Percentiles rank a stretch among this genome's conserved stretches.
phyloP scores from a whole-genome alignment of 1,140 invertebrate genomes.

The Phthorimaea operculella region DNA sequence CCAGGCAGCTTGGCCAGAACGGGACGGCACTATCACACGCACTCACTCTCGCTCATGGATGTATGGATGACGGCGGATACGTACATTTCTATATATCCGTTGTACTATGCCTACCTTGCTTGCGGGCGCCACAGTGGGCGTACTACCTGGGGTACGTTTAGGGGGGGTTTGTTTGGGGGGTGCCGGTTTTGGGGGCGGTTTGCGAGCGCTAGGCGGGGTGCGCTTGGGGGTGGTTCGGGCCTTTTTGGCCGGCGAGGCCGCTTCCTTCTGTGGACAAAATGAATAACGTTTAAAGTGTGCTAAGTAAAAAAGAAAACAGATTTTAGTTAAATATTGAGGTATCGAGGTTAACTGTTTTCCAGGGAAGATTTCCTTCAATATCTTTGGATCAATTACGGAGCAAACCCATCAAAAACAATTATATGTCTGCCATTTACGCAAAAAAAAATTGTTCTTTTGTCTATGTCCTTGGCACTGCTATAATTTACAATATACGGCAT shows the following conservation, averaged over 20 bases:
- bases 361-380: too few relatives aligned
- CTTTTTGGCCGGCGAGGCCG: conserved; percentile 43
- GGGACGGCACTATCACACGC: conserved; percentile 19
- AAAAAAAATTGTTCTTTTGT: too few relatives aligned
- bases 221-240: conserved; percentile 46
- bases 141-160: conserved; percentile 45
- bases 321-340: too few relatives aligned
- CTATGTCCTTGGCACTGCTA: too few relatives aligned
- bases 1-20: conserved; percentile 6
- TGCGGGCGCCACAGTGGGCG: conserved; percentile 50
- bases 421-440: too few relatives aligned
- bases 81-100: conserved; percentile 70
- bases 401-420: too few relatives aligned
- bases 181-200: conserved; percentile 32
- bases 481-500: too few relatives aligned
- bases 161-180: conserved; percentile 24
- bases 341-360: too few relatives aligned
- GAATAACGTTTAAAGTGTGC: too few relatives aligned
- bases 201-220: conserved; percentile 39
- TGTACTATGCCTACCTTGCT: conserved; percentile 70
- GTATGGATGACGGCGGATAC: conserved; percentile 59
- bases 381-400: too few relatives aligned
- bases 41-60: conserved; percentile 38
- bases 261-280: conserved; percentile 35
- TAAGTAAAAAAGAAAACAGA: too few relatives aligned